phyloP scores from a whole-genome alignment of 1,140 invertebrate genomes.

The Procambarus clarkii region DNA sequence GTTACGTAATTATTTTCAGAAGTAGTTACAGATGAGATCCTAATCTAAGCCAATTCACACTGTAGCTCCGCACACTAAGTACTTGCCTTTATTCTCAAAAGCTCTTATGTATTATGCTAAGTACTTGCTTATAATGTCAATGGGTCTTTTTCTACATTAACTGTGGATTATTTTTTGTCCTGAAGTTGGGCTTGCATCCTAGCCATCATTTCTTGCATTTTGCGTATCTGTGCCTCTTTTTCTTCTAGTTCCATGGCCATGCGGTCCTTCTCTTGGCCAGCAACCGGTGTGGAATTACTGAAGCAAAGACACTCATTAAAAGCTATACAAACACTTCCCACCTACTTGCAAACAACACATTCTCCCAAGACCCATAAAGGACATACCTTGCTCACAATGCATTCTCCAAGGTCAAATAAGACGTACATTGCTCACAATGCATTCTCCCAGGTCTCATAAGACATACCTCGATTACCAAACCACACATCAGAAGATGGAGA shows the following conservation, averaged over 20 bases:
- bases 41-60: background rate
- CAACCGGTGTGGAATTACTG: conserved; percentile 28
- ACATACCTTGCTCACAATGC: too few species aligned
- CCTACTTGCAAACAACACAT: too few species aligned
- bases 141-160: background rate
- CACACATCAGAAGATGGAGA: too few species aligned
- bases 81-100: conserved; percentile 20
- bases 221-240: conserved; percentile 82
- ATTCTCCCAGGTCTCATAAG: too few species aligned
- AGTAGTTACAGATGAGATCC: background rate
- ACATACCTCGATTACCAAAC: too few species aligned
- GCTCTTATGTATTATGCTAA: conserved; percentile 33
- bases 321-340: too few species aligned
- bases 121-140: conserved; percentile 30
- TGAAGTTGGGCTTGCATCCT: conserved; percentile 98
- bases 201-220: conserved; percentile 96
- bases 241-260: conserved; percentile 75
- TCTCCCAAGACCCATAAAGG: too few species aligned
- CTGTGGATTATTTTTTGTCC: conserved; percentile 74
- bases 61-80: conserved; percentile 12
- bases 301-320: background rate
- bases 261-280: conserved; percentile 66
- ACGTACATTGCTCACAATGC: too few species aligned
- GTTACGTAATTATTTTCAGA: too few species aligned
- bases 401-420: too few species aligned